phyloP scores from a whole-genome alignment of 2,888 invertebrate genomes.

The Malachius bipustulatus region DNA sequence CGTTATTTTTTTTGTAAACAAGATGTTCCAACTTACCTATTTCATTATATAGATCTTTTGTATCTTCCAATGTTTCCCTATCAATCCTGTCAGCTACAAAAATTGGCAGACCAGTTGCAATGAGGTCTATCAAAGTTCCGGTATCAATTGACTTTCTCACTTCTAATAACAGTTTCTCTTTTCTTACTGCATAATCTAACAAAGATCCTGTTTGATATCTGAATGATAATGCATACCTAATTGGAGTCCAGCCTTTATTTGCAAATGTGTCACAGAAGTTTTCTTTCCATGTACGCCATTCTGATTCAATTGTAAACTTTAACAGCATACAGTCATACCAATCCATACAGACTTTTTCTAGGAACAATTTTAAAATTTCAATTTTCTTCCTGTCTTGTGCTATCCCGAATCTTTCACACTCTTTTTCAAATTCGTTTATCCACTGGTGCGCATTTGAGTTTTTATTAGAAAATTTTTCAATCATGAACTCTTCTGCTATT shows the following conservation, averaged over 20 bases:
- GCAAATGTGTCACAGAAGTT: slow-evolving; percentile 21
- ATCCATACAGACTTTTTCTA: slow-evolving; percentile 18
- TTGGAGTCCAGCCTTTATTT: slow-evolving; percentile 22
- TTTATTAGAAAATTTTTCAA: slow-evolving; percentile 19
- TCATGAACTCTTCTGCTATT: slow-evolving; percentile 12
- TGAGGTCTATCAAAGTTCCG: slow-evolving; percentile 23
- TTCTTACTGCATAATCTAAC: slow-evolving; percentile 22
- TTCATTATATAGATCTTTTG: slow-evolving; percentile 25
- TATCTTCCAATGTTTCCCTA: slow-evolving; percentile 22
- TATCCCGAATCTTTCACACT: slow-evolving; percentile 18
- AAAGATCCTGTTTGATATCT: slow-evolving; percentile 22
- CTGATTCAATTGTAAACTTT: slow-evolving; percentile 18
- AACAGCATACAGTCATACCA: slow-evolving; percentile 19
- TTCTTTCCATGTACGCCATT: slow-evolving; percentile 22
- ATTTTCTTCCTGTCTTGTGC: slow-evolving; percentile 15
- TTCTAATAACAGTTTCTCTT: slow-evolving; percentile 19
- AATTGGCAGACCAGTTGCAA: slow-evolving; percentile 25
- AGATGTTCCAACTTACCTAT: slow-evolving; percentile 25
- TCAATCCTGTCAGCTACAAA: slow-evolving; percentile 24
- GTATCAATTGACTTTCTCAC: slow-evolving; percentile 16
- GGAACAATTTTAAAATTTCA: slow-evolving; percentile 15
- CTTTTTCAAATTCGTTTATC: slow-evolving; percentile 19
- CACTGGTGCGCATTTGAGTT: slow-evolving; percentile 19
- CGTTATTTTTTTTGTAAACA: slow-evolving; percentile 14
- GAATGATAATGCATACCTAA: slow-evolving; percentile 19